These are phyloP conservation scores for Lithophane ornitopus DNA, from an alignment of 2,888 invertebrate species.

Conservation along the genomic window DNA sequence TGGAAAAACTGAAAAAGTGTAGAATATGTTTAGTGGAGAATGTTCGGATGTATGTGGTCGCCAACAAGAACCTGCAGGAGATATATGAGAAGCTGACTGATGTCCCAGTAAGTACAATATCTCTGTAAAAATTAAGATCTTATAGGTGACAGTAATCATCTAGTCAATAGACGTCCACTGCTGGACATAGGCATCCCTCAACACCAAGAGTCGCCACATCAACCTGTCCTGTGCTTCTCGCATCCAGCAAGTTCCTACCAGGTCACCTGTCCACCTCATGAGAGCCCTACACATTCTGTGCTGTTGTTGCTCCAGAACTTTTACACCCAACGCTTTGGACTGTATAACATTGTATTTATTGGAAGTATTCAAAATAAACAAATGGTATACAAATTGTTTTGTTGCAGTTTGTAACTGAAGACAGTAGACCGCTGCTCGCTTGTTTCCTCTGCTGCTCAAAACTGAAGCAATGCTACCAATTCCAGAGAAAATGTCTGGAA, in stretches of 20 bases:
- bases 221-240: not conserved
- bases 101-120: not conserved
- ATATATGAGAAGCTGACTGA: slow-evolving; percentile 4
- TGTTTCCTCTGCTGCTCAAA: not conserved
- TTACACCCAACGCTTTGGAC: too few species aligned
- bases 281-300: not conserved
- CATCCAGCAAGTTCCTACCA: not conserved
- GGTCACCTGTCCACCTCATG: not conserved
- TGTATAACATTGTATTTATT: not conserved
- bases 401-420: not conserved
- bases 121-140: too few species aligned
- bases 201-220: not conserved
- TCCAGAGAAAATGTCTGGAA: not conserved
- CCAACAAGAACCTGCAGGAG: not conserved
- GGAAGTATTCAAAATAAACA: not conserved
- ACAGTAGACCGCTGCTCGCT: not conserved
- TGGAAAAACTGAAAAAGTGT: not conserved
- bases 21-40: slow-evolving; percentile 5
- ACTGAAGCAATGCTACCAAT: slow-evolving; percentile 2
- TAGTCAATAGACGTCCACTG: too few species aligned
- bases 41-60: not conserved
- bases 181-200: not conserved
- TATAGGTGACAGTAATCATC: not conserved
- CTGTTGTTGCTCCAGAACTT: not conserved
- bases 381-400: not conserved